phyloP scores from a whole-genome alignment of 2,113 vertebrate species.

The Irena cyanogastra region DNA sequence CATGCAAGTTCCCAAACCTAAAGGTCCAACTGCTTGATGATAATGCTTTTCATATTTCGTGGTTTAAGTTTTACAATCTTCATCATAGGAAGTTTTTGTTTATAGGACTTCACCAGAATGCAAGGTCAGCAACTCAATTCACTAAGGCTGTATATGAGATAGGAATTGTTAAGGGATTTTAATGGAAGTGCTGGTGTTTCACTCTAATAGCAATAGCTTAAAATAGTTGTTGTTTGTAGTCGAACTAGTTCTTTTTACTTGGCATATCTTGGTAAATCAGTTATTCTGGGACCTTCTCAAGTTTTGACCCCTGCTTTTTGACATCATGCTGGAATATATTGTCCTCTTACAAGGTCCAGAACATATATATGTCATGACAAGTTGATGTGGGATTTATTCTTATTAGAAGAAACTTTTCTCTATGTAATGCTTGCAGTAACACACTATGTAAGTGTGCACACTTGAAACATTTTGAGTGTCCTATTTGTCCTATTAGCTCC shows the following conservation, averaged over 20 bases:
- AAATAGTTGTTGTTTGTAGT: not conserved
- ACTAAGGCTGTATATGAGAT: not conserved
- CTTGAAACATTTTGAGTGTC: not conserved
- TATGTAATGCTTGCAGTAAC: not conserved
- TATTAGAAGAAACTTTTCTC: not conserved
- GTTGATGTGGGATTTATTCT: not conserved
- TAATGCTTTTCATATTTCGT: too few relatives aligned
- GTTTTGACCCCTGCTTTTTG: not conserved
- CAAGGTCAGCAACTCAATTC: not conserved
- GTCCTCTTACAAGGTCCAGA: not conserved
- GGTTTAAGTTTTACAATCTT: not conserved
- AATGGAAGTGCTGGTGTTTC: not conserved
- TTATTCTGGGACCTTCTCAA: not conserved
- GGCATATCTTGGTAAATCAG: not conserved
- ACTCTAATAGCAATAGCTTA: not conserved
- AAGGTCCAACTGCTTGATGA: not conserved
- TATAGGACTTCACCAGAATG: not conserved
- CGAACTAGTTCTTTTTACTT: not conserved
- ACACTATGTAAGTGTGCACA: not conserved
- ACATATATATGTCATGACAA: not conserved
- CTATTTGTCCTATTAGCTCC: not conserved
- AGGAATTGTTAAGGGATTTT: not conserved
- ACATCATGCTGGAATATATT: not conserved
- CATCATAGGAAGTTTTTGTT: not conserved
- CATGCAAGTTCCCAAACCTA: not conserved